Evolutionary conservation across 2,888 invertebrate genomes (phyloP).

Genomic region (Diploptera punctata): DNA sequence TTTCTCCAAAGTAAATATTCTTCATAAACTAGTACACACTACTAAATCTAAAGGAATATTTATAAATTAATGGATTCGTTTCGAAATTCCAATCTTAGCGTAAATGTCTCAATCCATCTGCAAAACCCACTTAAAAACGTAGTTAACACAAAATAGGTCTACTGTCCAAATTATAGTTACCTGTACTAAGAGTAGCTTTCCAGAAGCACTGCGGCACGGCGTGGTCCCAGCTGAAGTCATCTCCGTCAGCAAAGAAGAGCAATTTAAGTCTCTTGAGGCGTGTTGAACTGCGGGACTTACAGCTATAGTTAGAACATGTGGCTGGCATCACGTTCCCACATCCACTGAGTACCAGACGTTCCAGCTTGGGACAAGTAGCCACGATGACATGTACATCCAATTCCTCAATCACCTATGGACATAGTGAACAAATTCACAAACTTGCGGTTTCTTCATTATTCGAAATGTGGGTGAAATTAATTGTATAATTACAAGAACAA

Average conservation of each 20-base stretch:
- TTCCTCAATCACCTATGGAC: conserved; percentile 48
- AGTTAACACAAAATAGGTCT: no score
- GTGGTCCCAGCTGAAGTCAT: conserved; percentile 51
- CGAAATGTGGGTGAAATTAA: no score
- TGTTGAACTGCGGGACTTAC: conserved; percentile 14
- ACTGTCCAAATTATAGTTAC: conserved; percentile 29
- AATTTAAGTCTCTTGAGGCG: conserved; percentile 41
- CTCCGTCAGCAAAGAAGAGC: conserved; percentile 50
- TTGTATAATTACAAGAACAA: no score
- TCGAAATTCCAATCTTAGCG: no score
- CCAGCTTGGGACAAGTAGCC: conserved; percentile 46
- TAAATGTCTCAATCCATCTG: no score
- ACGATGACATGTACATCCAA: conserved; percentile 49
- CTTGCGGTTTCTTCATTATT: no score
- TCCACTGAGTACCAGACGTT: conserved; percentile 48
- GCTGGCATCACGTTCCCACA: conserved; percentile 47
- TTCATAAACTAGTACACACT: no score
- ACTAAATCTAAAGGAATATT: no score
- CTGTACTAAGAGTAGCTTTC: conserved; percentile 45
- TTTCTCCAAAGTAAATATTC: no score
- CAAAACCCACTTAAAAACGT: no score
- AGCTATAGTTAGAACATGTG: conserved; percentile 38
- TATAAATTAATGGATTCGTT: no score
- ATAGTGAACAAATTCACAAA: no score
- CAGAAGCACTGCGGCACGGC: conserved; percentile 50